Evolutionary conservation across 2,113 vertebrate species (phyloP).

Genomic region (Excalfactoria chinensis): DNA sequence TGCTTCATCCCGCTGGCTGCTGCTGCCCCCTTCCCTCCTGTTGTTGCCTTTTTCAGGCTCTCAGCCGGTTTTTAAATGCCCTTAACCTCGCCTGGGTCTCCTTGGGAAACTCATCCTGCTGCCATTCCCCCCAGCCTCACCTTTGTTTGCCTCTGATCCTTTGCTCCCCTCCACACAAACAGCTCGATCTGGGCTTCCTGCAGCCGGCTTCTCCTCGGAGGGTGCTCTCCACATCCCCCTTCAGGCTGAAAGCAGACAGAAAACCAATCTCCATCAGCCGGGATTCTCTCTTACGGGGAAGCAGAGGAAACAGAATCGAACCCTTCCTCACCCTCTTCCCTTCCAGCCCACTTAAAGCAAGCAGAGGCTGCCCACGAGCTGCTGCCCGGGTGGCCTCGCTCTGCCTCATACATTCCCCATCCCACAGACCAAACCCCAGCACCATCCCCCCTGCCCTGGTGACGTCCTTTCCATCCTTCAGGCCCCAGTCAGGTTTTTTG

Average conservation of each 20-base stretch:
- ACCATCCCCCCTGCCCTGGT: not conserved
- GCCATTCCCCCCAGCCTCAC: not conserved
- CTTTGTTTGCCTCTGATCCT: not conserved
- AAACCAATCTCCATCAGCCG: not conserved
- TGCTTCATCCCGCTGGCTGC: not conserved
- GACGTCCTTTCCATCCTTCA: conserved; percentile 33
- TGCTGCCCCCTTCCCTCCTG: not conserved
- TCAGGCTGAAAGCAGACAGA: not conserved
- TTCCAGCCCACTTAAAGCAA: not conserved
- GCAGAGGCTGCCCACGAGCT: not conserved
- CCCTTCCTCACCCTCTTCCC: not conserved
- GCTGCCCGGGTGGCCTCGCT: not conserved
- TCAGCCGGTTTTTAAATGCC: not conserved
- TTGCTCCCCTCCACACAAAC: accelerated
- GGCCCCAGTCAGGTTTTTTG: conserved; percentile 62
- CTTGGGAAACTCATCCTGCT: not conserved
- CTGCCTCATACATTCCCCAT: not conserved
- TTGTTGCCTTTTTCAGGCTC: not conserved
- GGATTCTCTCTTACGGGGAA: not conserved
- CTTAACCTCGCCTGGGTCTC: not conserved
- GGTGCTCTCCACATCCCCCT: not conserved
- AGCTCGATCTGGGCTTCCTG: not conserved
- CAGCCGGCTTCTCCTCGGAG: not conserved
- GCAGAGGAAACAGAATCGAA: not conserved
- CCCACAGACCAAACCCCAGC: not conserved